Evolutionary conservation across 2,888 invertebrate genomes (phyloP), one percentile per base, ranked within the genome.

Genomic region (Agriotes lineatus): DNA sequence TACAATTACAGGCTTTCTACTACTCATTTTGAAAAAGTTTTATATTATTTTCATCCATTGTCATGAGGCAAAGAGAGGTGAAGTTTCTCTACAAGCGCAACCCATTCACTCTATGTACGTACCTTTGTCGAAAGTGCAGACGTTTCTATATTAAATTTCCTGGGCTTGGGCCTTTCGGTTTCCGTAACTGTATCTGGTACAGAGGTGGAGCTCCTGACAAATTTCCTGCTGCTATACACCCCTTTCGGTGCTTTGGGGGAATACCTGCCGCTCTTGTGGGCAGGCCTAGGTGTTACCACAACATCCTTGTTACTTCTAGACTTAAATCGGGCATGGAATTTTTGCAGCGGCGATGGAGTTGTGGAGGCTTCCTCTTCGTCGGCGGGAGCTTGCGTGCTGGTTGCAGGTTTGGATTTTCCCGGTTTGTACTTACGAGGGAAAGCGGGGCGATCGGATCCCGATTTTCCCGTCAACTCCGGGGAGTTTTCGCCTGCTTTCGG

Each of bases 251-350:
- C 60, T 30, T 68, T 71, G 7, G 72, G 69, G 6, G 70, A 62
- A 62, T 60, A 71, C 57, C 50, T 67, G 39, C 65, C 60, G 3
- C 54, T 56, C 12, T 68, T 72, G 12, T 20, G 22, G 7, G 20
- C 61, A 1, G 56, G n/a, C 7, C 59, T 62, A 42, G 64, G 57
- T 7, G 63, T 58, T 7, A 42, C 22, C 5, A 35, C n/a, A 14
- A 57, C 44, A 10, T 45, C 48, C 12, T 59, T 52, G 9, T 48
- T 39, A 56, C 48, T 67, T 35, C 58, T 69, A 0, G 74, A 67
- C 48, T 72, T 79, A 63, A 79, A 80, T 70, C 79, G 77, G 0
- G 81, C 80, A 58, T 82, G 79, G 77, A 81, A 81, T 78, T 80
- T 76, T 71, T 79, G 77, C 56, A 25, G 22, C 6, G 54, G 44